Conservation (phyloP, 2,113 vertebrate genomes). For the Mionectes macconnelli region DNA sequence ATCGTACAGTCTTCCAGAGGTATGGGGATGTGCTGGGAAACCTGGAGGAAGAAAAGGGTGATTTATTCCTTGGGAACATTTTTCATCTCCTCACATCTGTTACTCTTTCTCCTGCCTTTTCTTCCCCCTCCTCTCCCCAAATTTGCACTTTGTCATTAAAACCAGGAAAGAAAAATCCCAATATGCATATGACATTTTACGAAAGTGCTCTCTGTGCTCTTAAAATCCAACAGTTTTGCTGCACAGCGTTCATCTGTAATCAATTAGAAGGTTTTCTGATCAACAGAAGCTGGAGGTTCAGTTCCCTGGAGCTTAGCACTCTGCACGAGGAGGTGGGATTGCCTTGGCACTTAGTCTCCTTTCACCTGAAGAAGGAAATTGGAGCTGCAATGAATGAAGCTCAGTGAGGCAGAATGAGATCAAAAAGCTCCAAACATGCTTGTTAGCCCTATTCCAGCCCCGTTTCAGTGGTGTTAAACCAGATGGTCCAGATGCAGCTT, state of each 20-base stretch:
- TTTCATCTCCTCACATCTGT: slow-evolving; percentile 17
- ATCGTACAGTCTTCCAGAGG: fast-evolving
- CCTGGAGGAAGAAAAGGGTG: not conserved
- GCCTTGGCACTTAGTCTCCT: slow-evolving; percentile 34
- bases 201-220: slow-evolving; percentile 63
- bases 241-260: slow-evolving; percentile 40
- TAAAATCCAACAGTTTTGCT: slow-evolving; percentile 46
- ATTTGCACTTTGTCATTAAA: slow-evolving; percentile 63
- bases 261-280: slow-evolving; percentile 60
- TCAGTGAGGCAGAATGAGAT: slow-evolving; percentile 28
- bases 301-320: slow-evolving; percentile 60
- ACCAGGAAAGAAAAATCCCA: slow-evolving; percentile 36
- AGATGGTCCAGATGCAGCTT: slow-evolving; percentile 36
- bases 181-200: slow-evolving; percentile 64
- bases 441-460: not conserved
- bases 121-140: not conserved
- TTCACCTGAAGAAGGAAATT: slow-evolving; percentile 46
- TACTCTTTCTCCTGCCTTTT: not conserved
- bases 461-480: not conserved
- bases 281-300: slow-evolving; percentile 56
- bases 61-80: not conserved
- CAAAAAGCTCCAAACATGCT: slow-evolving; percentile 6
- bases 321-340: not conserved
- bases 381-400: slow-evolving; percentile 2
- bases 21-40: not conserved